phyloP scores from a whole-genome alignment of 2,113 vertebrate genomes.

The Spheniscus mendiculus region DNA sequence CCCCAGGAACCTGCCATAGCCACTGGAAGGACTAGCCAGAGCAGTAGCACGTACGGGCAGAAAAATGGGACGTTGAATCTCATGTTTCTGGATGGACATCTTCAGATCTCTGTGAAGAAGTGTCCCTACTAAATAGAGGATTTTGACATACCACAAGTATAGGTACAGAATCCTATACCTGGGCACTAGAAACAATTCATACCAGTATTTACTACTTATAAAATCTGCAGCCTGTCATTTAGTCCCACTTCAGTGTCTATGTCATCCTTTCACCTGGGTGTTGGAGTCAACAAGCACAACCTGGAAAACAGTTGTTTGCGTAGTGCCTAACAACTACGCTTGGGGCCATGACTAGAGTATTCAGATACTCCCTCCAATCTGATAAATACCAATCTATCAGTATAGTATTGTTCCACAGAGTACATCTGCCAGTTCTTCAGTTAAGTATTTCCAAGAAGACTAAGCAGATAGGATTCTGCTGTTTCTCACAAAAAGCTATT shows the following conservation, averaged over 20 bases:
- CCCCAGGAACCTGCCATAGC: neutral
- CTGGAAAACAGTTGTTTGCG: neutral
- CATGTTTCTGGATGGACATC: neutral
- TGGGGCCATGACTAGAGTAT: neutral
- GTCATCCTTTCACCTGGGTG: constrained; percentile 27
- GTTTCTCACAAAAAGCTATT: neutral
- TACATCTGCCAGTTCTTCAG: neutral
- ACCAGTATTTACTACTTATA: neutral
- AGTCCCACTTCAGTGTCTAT: neutral
- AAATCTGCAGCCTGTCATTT: neutral
- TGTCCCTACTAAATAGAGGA: neutral
- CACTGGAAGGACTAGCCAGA: neutral
- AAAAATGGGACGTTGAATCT: neutral
- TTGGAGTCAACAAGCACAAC: neutral
- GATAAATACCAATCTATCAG: neutral
- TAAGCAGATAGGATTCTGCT: neutral
- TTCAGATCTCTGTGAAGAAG: neutral
- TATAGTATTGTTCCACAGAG: neutral
- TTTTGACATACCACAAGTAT: neutral
- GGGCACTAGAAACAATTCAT: neutral
- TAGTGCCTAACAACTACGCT: neutral
- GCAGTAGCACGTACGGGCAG: neutral
- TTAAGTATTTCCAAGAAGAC: neutral
- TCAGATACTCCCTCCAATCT: neutral
- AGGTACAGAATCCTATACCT: neutral